Conservation (phyloP, 2,113 vertebrate genomes). For the Danio rerio region DNA sequence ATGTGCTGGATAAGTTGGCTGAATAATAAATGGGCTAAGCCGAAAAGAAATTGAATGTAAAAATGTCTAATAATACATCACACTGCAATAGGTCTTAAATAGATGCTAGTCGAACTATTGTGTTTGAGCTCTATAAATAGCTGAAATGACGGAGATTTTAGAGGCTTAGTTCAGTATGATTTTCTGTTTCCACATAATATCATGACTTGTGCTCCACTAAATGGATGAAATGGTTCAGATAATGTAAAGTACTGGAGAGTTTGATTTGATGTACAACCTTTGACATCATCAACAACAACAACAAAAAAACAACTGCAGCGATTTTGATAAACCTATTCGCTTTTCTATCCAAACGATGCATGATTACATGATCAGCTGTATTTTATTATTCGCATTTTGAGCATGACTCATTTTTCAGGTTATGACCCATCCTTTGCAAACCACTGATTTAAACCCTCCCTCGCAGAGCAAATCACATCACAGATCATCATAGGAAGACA, state of each 20-base stretch:
- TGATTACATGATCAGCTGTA: not conserved
- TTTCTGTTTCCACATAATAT: no score
- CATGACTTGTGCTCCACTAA: not conserved
- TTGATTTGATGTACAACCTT: not conserved
- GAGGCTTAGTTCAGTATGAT: no score
- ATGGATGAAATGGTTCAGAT: not conserved
- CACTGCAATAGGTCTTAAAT: no score
- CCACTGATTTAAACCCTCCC: not conserved
- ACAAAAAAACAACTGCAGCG: not conserved
- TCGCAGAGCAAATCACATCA: conserved; percentile 2
- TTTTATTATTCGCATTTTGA: not conserved
- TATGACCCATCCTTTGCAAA: not conserved
- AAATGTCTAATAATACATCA: no score
- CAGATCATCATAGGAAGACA: not conserved
- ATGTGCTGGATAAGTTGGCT: no score
- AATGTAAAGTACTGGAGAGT: not conserved
- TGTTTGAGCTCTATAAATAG: no score
- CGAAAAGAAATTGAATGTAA: no score
- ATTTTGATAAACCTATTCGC: not conserved
- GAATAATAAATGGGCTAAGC: no score
- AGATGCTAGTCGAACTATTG: no score
- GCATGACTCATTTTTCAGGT: not conserved
- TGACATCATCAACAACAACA: not conserved
- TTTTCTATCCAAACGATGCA: not conserved
- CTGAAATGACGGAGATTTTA: no score